A percentile compares a stretch with the other conserved stretches of the same genome.
These are phyloP conservation scores for Nothura maculosa DNA, from an alignment of 2,797 vertebrate species.

Conservation along the genomic window DNA sequence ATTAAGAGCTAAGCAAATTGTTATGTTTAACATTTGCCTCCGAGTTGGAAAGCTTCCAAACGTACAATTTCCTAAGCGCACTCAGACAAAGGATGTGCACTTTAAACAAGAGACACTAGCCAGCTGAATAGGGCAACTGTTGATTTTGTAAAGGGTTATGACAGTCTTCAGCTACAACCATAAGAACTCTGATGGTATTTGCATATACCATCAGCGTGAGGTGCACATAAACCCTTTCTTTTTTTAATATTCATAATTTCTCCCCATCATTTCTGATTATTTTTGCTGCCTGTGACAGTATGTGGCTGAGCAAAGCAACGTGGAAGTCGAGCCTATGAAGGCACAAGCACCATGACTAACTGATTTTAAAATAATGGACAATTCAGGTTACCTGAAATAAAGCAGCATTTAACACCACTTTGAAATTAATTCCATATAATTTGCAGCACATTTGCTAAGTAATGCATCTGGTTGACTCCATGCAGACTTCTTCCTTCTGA, in stretches of 20 bases:
- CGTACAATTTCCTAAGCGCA: not conserved
- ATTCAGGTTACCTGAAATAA: not conserved
- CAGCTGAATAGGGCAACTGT: not conserved
- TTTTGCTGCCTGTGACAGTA: not conserved
- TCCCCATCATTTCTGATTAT: slow-evolving; percentile 34
- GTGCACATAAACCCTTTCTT: not conserved
- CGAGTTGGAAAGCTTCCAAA: not conserved
- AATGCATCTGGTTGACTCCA: not conserved
- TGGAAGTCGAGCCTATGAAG: slow-evolving; percentile 61
- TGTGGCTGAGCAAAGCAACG: slow-evolving; percentile 46
- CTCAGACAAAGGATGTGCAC: rapidly evolving
- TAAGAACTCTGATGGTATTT: not conserved
- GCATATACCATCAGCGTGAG: not conserved
- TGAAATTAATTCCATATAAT: not conserved
- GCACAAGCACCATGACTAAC: not conserved
- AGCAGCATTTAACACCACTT: not conserved
- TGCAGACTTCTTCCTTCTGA: not conserved
- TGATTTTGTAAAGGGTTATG: not conserved
- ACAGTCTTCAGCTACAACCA: not conserved
- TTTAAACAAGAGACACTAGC: not conserved
- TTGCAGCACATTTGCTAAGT: slow-evolving; percentile 27
- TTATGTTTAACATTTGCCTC: not conserved
- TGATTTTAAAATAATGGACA: not conserved
- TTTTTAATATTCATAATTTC: not conserved
- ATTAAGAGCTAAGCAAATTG: not conserved